Base-by-base conservation (phyloP, 2,113 vertebrate genomes). In the Gavia stellata region DNA sequence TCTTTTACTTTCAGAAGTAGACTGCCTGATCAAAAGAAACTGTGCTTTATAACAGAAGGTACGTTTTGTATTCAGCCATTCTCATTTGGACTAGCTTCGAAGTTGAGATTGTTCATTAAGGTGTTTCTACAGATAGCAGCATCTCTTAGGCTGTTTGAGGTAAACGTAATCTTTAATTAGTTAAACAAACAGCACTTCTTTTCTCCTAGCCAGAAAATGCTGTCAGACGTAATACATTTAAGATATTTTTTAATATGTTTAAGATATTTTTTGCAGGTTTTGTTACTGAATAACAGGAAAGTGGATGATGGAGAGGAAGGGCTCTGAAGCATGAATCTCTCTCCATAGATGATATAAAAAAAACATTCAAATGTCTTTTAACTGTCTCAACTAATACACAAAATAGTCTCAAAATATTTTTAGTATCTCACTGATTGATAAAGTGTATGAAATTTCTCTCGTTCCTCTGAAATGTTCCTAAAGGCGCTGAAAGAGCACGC, bases 151-250 rank as follows among this genome's bases (percentile, higher is more conserved):
- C 19, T 36, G 55, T 28, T 95, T 52, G 24, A 86, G 40, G 59
- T 71, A 92, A 94, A 93, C 29, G 79, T 58, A 28, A 84, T 65
- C 82, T 93, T 91, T 79, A 87, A 83, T 96, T 95, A 95, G 80
- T 86, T 93, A 97, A 96, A 44, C 71, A 93, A 96, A 65, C 45
- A 94, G 25, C 47, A 58, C 4, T 85, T 81, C 70, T 86, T 40
- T 92, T 75, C 92, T 92, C 42, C 59, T 79, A 73, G 70, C 38
- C 16, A 84, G 61, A 92, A 96, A 91, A 86, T 4, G 3, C 34
- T 79, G 36, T 62, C 53, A 78, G 70, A 4, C 5, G 12, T 78
- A 88, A 81, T 23, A 74, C 14, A 83, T 28, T 78, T 40, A 65
- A 78, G 38, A 17, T 53, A 17, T 61, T 73, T 92, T 78, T 17